These are phyloP conservation scores for Hemaris fuciformis DNA, from an alignment of 2,888 invertebrate species.

Conservation along the genomic window DNA sequence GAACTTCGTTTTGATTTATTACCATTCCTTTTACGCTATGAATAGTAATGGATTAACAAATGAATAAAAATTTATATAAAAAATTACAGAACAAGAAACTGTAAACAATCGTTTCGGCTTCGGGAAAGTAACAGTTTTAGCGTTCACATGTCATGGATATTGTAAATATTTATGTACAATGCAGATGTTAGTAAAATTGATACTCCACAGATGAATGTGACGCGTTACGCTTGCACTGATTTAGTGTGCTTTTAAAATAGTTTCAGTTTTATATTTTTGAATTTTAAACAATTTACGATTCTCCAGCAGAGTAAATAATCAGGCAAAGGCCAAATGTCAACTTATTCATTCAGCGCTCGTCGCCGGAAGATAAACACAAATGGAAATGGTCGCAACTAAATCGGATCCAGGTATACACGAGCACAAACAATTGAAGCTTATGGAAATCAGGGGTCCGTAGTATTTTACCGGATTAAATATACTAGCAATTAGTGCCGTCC, in stretches of 20 bases:
- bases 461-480: conserved; percentile 79
- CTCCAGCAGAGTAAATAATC: conserved; percentile 37
- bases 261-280: not conserved
- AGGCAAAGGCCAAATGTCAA: conserved; percentile 45
- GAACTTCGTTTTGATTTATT: not conserved
- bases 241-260: not conserved
- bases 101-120: not conserved
- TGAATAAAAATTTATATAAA: not conserved
- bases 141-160: not conserved
- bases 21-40: not conserved
- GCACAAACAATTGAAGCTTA: conserved; percentile 78
- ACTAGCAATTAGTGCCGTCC: conserved; percentile 77
- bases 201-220: not conserved
- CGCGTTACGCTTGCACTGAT: not conserved
- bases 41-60: not conserved
- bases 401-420: conserved; percentile 63
- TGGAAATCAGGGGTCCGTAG: conserved; percentile 75
- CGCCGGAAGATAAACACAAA: conserved; percentile 64
- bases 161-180: not conserved
- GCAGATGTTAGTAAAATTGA: not conserved
- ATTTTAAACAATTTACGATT: conserved; percentile 12
- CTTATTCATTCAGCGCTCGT: conserved; percentile 61
- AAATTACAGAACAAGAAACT: not conserved
- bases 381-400: conserved; percentile 69
- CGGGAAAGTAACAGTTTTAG: not conserved